These are phyloP conservation scores for Actinemys pallida DNA, from an alignment of 2,113 vertebrate genomes.

Conservation along the genomic window DNA sequence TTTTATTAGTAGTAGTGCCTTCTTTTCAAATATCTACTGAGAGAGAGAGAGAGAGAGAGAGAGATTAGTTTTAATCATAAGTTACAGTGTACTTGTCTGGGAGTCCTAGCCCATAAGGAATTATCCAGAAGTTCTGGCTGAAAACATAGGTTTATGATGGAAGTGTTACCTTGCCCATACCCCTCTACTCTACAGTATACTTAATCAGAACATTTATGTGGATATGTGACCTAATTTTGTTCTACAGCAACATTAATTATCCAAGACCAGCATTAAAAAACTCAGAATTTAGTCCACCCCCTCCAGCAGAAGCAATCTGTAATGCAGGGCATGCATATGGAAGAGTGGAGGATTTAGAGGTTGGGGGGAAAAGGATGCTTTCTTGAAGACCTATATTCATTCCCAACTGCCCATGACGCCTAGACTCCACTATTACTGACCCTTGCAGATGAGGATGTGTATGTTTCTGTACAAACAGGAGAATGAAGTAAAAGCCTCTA, in stretches of 20 bases:
- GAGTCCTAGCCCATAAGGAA: neutral
- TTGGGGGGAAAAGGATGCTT: neutral
- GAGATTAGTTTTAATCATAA: neutral
- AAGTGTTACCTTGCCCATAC: neutral
- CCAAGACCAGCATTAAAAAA: neutral
- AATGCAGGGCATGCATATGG: rapidly evolving
- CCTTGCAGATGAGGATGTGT: neutral
- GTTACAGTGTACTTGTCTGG: neutral
- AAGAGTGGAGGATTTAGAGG: neutral
- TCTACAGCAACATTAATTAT: neutral
- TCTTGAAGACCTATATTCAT: neutral
- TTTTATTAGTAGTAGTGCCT: neutral
- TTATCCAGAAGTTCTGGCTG: neutral
- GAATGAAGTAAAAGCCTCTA: neutral
- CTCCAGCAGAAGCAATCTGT: neutral
- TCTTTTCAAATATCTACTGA: neutral
- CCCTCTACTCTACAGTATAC: neutral
- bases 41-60: neutral
- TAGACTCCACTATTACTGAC: neutral
- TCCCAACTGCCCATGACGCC: neutral
- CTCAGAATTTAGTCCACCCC: neutral
- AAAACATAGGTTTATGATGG: neutral
- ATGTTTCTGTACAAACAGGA: neutral
- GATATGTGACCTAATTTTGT: neutral
- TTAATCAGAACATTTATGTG: neutral